A percentile compares a stretch with the other conserved stretches of the same genome.
These are phyloP conservation scores for Dysidea cf. avara DNA, from an alignment of 37 sponge, comb jelly and placozoan genomes.

Conservation along the genomic window DNA sequence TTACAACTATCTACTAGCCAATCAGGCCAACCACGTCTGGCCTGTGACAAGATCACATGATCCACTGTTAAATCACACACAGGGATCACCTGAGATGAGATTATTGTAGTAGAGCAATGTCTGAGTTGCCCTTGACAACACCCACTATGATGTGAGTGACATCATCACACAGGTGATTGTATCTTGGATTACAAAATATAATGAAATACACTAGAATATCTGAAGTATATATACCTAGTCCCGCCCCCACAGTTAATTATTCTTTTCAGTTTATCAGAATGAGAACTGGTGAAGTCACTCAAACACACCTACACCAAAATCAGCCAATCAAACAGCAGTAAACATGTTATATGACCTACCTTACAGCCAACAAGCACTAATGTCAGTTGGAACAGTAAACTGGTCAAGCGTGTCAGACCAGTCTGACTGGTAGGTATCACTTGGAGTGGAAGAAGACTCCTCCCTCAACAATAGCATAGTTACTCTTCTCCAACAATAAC, in stretches of 20 bases:
- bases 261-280: slow-evolving; percentile 40
- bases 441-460: background rate
- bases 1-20: slow-evolving; percentile 55
- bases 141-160: slow-evolving; percentile 71
- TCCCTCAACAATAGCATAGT: slow-evolving; percentile 36
- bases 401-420: slow-evolving; percentile 37
- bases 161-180: slow-evolving; percentile 23
- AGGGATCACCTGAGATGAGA: too few species aligned
- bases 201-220: background rate
- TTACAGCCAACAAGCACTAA: slow-evolving; percentile 37
- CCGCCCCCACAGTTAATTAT: slow-evolving; percentile 64
- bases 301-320: slow-evolving; percentile 42
- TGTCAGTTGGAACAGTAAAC: slow-evolving; percentile 17
- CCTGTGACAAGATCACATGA: slow-evolving; percentile 3
- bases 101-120: slow-evolving; percentile 1
- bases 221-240: slow-evolving; percentile 19
- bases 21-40: slow-evolving; percentile 33
- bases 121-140: slow-evolving; percentile 2
- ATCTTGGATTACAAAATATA: slow-evolving; percentile 7
- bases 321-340: background rate
- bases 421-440: background rate
- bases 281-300: slow-evolving; percentile 45
- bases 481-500: slow-evolving; percentile 61
- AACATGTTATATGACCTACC: slow-evolving; percentile 9
- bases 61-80: too few species aligned